Evolutionary conservation across 2,113 vertebrate species (phyloP).

Genomic region (Nymphicus hollandicus): DNA sequence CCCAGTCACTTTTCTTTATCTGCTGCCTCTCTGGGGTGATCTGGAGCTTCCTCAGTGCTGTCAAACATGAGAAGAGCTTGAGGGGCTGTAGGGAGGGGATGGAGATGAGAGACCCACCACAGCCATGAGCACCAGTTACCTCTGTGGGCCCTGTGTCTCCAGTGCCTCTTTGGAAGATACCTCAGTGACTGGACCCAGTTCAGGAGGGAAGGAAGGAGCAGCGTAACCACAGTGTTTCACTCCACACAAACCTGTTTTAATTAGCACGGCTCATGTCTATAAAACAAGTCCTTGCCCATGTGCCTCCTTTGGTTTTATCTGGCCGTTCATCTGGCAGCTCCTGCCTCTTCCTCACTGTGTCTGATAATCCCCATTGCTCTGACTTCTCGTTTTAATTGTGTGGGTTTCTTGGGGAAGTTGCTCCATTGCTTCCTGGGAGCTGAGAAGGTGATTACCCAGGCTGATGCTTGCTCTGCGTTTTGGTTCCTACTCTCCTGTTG

Average conservation of each 20-base stretch:
- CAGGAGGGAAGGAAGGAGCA: background rate
- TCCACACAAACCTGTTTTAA: rapidly evolving
- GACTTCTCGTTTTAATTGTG: rapidly evolving
- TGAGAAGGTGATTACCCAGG: background rate
- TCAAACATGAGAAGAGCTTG: background rate
- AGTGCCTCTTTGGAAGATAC: background rate
- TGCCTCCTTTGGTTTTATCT: background rate
- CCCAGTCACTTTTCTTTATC: background rate
- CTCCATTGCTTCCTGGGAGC: background rate
- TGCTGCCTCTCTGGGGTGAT: rapidly evolving
- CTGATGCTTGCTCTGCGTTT: background rate
- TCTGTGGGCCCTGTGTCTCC: background rate
- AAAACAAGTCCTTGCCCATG: background rate
- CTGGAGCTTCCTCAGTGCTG: background rate
- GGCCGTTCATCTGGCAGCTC: background rate
- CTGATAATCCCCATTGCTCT: background rate
- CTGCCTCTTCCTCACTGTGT: background rate
- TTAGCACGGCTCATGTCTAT: rapidly evolving
- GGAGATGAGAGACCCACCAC: rapidly evolving
- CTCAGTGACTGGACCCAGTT: background rate
- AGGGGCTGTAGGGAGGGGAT: background rate
- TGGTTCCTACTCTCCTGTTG: rapidly evolving
- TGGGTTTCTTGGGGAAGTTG: background rate
- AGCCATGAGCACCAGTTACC: rapidly evolving
- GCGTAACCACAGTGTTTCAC: background rate